These are phyloP conservation scores for Agrochola litura DNA, from an alignment of 2,888 invertebrate genomes.

Conservation along the genomic window DNA sequence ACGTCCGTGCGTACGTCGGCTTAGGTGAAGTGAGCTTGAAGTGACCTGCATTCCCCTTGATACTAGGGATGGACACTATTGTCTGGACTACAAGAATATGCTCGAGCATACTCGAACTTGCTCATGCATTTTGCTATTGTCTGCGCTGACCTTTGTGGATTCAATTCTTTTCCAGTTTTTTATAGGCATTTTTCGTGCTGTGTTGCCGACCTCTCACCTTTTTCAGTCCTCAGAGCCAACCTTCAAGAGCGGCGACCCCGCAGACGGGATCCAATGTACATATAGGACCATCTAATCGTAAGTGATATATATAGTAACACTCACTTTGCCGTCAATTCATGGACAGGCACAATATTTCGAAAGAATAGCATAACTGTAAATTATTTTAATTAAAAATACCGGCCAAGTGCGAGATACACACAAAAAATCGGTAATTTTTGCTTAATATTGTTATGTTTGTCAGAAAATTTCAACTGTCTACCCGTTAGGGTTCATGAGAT, in stretches of 20 bases:
- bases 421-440: too few relatives aligned
- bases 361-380: background rate
- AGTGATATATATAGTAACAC: conserved; percentile 49
- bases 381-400: background rate
- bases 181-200: background rate
- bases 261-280: conserved; percentile 75
- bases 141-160: background rate
- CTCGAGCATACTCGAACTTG: background rate
- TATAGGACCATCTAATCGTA: conserved; percentile 71
- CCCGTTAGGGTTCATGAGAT: too few relatives aligned
- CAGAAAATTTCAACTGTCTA: too few relatives aligned
- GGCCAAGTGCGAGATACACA: too few relatives aligned
- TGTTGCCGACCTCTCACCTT: background rate
- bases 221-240: conserved; percentile 81
- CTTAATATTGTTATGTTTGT: too few relatives aligned
- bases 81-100: background rate
- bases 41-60: too few relatives aligned
- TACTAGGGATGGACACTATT: too few relatives aligned
- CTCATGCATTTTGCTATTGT: background rate
- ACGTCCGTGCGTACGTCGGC: too few relatives aligned
- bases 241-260: conserved; percentile 79
- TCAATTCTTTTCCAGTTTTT: too few relatives aligned
- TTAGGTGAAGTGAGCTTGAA: too few relatives aligned
- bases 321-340: background rate
- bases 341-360: too few relatives aligned